Evolutionary conservation across 2,113 vertebrate species (phyloP).

Genomic region (Scortum barcoo): DNA sequence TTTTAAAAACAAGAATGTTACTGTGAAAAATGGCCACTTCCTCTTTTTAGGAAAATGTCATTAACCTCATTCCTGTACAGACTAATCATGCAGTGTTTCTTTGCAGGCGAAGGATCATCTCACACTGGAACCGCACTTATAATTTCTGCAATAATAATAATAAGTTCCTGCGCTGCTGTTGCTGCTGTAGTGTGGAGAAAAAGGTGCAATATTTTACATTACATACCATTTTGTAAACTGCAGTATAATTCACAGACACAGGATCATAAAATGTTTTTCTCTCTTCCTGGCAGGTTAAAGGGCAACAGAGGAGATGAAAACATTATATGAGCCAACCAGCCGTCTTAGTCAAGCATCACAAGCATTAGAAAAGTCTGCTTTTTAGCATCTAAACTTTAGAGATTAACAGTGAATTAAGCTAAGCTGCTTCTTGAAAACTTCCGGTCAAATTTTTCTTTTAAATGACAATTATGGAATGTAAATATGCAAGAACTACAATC

Average conservation of each 20-base stretch:
- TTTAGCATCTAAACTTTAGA: neutral
- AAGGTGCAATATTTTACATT: constrained; percentile 47
- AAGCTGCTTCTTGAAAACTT: neutral
- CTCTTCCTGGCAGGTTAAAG: constrained; percentile 31
- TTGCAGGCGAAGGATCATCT: neutral
- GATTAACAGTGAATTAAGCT: constrained; percentile 25
- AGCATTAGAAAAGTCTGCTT: neutral
- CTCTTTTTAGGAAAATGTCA: neutral
- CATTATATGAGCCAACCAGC: too few relatives aligned
- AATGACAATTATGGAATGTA: neutral
- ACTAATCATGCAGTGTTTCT: constrained; percentile 22
- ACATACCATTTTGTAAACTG: too few relatives aligned
- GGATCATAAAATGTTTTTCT: too few relatives aligned
- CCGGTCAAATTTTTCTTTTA: neutral
- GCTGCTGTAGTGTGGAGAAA: too few relatives aligned
- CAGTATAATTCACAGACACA: neutral
- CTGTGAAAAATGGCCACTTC: neutral
- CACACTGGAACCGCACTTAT: rapidly evolving
- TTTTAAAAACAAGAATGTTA: neutral
- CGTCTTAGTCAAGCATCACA: neutral
- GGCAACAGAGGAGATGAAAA: rapidly evolving
- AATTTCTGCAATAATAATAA: rapidly evolving
- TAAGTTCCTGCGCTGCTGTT: neutral
- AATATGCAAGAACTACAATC: neutral
- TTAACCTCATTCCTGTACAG: neutral